Evolutionary conservation across 2,888 invertebrate genomes (phyloP).

Genomic region (Sphaeridia pumilis): DNA sequence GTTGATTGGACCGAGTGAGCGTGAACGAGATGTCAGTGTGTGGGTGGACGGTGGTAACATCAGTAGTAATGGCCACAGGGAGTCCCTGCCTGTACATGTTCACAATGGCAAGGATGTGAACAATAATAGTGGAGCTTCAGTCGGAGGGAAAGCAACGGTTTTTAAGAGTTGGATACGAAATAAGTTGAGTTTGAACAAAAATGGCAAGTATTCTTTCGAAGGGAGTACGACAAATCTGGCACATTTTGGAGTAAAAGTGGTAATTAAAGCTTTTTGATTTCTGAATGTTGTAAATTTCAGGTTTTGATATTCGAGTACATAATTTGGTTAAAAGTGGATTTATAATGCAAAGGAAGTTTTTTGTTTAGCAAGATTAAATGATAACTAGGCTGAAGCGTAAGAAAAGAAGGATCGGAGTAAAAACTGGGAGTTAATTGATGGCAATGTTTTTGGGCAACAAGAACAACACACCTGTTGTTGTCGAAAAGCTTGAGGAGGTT

Average conservation of each 20-base stretch:
- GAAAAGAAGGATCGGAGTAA: too few species aligned
- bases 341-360: too few species aligned
- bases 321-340: too few species aligned
- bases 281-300: too few species aligned
- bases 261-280: constrained; percentile 18
- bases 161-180: constrained; percentile 35
- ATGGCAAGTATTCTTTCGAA: constrained; percentile 34
- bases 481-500: too few species aligned
- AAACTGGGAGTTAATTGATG: too few species aligned
- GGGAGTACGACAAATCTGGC: constrained; percentile 25
- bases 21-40: constrained; percentile 6
- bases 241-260: constrained; percentile 33
- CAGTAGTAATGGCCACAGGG: not conserved
- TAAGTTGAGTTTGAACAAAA: constrained; percentile 32
- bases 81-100: not conserved
- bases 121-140: constrained; percentile 5
- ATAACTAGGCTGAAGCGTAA: too few species aligned
- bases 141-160: constrained; percentile 29
- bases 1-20: not conserved
- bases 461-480: too few species aligned
- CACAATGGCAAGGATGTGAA: not conserved
- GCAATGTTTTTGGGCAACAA: too few species aligned
- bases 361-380: too few species aligned
- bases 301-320: too few species aligned
- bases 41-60: constrained; percentile 12